Evolutionary conservation across 2,888 invertebrate genomes (phyloP), one percentile per base, ranked within the genome.

Genomic region (Monochamus alternatus): DNA sequence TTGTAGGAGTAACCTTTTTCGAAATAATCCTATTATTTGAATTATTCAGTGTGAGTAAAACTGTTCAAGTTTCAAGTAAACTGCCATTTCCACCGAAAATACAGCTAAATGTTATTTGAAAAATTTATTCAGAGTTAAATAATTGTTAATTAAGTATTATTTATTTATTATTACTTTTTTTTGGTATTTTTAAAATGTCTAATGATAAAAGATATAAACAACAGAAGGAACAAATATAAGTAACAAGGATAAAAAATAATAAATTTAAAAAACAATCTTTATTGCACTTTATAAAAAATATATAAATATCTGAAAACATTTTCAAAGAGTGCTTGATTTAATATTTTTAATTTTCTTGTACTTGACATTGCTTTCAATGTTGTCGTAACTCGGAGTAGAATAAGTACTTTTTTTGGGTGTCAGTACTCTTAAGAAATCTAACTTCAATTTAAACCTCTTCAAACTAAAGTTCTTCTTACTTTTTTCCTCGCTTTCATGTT

Each of bases 401-500:
- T 66, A 60, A 9, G 44, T 51, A 14, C 59, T 51, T 30, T 43
- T 71, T 51, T 71, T 75, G 2, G 71, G 70, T 3, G 74, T 67
- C 32, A 78, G 32, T 47, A 67, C 64, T 38, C 76, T 68, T 9
- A 78, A 69, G 30, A 78, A 78, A 67, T 76, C 66, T 12, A 78
- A 30, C 10, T 73, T 76, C 58, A 78, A 68, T 44, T 75, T 78
- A 70, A 78, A 78, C 60, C 75, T 71, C 44, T 75, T 78, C 38
- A 78, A 70, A 63, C 44, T 73, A 51, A 78, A 78, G 38, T 58
- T 72, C 4, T 60, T 65, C 59, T 70, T 78, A 22, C 66, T 66
- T 63, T 62, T 70, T 32, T 58, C 62, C 14, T 74, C 68, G 14
- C 55, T 9, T n/a, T 69, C 55, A 22, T 55, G 3, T 22, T 4